phyloP scores from a whole-genome alignment of 2,888 invertebrate species.

The Euzetes globulus region DNA sequence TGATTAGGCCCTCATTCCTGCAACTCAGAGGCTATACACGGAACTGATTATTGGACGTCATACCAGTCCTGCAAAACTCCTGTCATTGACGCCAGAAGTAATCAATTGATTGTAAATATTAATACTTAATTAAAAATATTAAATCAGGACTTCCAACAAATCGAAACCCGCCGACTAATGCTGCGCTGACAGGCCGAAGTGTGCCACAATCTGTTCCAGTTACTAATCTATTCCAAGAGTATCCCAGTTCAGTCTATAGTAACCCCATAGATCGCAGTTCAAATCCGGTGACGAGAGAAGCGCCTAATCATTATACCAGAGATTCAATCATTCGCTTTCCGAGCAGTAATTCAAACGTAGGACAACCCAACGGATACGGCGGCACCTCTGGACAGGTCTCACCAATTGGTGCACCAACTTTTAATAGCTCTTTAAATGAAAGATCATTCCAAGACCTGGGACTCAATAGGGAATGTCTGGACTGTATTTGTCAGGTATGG shows the following conservation, averaged over 20 bases:
- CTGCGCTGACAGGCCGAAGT: neutral
- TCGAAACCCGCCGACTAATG: neutral
- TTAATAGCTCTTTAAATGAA: neutral
- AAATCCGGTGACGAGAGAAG: neutral
- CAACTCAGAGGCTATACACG: conserved; percentile 16
- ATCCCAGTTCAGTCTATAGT: neutral
- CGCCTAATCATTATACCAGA: neutral
- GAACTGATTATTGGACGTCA: conserved; percentile 34
- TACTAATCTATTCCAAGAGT: neutral
- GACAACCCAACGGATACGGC: neutral
- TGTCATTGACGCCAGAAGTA: neutral
- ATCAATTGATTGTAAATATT: too few relatives aligned
- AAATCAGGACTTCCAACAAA: neutral
- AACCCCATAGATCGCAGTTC: neutral
- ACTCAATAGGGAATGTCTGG: conserved; percentile 33
- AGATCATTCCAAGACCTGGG: neutral
- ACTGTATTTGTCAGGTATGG: conserved; percentile 37
- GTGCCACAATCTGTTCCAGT: neutral
- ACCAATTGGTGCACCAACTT: too few relatives aligned
- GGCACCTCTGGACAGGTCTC: neutral
- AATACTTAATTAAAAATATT: too few relatives aligned
- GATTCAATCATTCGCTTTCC: neutral
- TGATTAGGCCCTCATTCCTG: conserved; percentile 30
- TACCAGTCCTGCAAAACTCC: conserved; percentile 12
- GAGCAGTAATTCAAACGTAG: neutral